Evolutionary conservation across 2,113 vertebrate genomes (phyloP).

Genomic region (Myotis yumanensis): DNA sequence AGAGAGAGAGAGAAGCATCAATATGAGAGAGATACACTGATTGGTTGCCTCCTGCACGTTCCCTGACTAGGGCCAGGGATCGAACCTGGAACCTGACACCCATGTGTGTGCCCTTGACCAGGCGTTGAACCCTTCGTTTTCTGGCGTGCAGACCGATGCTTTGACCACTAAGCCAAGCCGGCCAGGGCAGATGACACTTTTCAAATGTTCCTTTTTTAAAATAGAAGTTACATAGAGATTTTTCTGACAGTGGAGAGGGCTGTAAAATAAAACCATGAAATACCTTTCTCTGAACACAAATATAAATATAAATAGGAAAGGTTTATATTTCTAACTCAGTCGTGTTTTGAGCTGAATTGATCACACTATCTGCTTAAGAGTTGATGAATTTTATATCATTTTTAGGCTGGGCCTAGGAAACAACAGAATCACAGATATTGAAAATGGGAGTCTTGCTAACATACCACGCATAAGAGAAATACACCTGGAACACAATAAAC

Average conservation of each 20-base stretch:
- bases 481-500: conserved; percentile 94
- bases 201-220: not conserved
- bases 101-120: too few species aligned
- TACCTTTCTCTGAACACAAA: not conserved
- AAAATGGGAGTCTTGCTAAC: conserved; percentile 93
- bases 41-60: too few species aligned
- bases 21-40: too few species aligned
- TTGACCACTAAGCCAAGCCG: too few species aligned
- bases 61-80: too few species aligned
- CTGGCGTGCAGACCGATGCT: too few species aligned
- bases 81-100: too few species aligned
- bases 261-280: not conserved
- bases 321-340: not conserved
- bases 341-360: conserved; percentile 15
- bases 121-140: too few species aligned
- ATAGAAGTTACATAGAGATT: not conserved
- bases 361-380: conserved; percentile 15
- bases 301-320: not conserved
- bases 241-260: not conserved
- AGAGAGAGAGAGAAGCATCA: too few species aligned
- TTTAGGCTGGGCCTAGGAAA: conserved; percentile 92
- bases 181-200: not conserved
- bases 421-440: conserved; percentile 95
- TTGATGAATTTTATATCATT: conserved; percentile 61
- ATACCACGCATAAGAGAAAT: conserved; percentile 93